Conservation (phyloP, 2,113 vertebrate genomes). For the Leiothrix lutea region DNA sequence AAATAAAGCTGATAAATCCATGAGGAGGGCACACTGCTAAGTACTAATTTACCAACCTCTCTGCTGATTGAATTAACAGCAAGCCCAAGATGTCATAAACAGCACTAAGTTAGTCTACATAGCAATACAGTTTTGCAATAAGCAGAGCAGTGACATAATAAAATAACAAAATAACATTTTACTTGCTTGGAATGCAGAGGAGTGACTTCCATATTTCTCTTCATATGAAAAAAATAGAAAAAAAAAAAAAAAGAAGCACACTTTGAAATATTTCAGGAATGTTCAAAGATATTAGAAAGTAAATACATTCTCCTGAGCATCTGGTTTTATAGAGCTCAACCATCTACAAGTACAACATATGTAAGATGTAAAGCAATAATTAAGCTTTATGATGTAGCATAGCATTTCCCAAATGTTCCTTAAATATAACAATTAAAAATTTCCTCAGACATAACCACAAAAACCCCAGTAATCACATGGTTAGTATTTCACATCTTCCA, state of each 20-base stretch:
- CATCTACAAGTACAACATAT: background rate
- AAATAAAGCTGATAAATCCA: background rate
- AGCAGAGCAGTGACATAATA: background rate
- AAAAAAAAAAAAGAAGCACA: accelerated
- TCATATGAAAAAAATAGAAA: background rate
- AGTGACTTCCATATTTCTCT: background rate
- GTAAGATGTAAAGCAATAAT: background rate
- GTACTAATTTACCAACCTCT: background rate
- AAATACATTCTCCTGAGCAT: background rate
- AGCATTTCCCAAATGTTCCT: background rate
- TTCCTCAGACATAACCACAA: background rate
- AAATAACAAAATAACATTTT: background rate
- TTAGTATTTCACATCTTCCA: background rate
- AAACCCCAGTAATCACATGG: background rate
- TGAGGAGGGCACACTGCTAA: background rate
- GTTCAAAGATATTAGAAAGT: background rate
- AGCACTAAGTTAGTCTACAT: background rate
- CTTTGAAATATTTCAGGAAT: background rate
- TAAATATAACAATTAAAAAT: background rate
- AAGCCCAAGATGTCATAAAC: background rate
- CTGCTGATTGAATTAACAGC: background rate
- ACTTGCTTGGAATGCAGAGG: background rate
- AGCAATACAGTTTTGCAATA: background rate
- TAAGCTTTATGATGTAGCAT: background rate
- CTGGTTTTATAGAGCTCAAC: background rate